Evolutionary conservation across 2,113 vertebrate species (phyloP).

Genomic region (Chloropsis hardwickii): DNA sequence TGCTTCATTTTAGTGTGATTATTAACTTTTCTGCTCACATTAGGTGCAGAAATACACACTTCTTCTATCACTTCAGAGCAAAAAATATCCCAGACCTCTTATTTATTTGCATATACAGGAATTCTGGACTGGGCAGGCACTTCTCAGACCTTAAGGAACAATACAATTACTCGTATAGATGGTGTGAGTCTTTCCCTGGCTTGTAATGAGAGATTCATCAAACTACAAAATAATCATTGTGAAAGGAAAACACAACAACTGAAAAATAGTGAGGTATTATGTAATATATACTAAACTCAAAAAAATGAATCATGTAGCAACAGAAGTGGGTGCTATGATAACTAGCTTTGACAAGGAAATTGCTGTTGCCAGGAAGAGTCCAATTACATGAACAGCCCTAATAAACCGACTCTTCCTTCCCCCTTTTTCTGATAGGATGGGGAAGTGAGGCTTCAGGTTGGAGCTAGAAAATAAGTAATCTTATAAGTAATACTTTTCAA

Average conservation of each 20-base stretch:
- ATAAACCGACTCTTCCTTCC: not conserved
- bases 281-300: not conserved
- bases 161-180: rapidly evolving
- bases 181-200: not conserved
- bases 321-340: not conserved
- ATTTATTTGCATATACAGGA: not conserved
- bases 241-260: not conserved
- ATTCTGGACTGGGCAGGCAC: not conserved
- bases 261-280: not conserved
- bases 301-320: not conserved
- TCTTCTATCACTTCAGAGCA: not conserved
- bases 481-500: not conserved
- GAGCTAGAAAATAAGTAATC: not conserved
- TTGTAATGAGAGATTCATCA: not conserved
- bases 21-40: not conserved
- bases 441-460: not conserved
- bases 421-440: not conserved
- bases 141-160: not conserved
- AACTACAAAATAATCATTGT: not conserved
- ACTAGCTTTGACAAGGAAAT: not conserved
- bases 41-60: not conserved
- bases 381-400: not conserved
- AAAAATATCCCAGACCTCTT: not conserved
- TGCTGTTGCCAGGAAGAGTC: not conserved
- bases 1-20: not conserved